Percentiles rank a stretch among this genome's conserved stretches.
Conservation (phyloP, 2,888 invertebrate species). For the Choristoneura rosaceana region DNA sequence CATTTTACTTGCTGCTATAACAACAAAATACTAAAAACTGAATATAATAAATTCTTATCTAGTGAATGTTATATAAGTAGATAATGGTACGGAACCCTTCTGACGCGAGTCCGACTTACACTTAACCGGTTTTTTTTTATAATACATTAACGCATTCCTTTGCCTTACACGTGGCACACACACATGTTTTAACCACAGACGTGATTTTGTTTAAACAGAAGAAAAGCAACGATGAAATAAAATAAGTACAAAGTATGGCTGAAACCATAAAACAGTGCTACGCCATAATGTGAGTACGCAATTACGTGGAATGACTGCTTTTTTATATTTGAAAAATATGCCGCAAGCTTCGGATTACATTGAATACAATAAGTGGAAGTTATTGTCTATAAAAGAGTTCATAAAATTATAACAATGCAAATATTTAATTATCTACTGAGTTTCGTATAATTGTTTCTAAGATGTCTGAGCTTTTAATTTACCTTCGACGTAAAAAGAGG, state of each 20-base stretch:
- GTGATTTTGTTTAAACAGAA: background rate
- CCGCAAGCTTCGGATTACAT: background rate
- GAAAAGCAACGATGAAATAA: background rate
- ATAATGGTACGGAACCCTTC: too few species aligned
- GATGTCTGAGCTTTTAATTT: too few species aligned
- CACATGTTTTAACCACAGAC: background rate
- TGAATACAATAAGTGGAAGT: background rate
- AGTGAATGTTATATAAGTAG: too few species aligned
- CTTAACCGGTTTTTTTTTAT: conserved; percentile 10
- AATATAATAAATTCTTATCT: too few species aligned
- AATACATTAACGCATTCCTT: conserved; percentile 26
- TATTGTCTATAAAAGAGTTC: too few species aligned
- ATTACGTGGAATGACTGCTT: conserved; percentile 1
- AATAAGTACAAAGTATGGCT: background rate
- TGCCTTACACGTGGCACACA: conserved; percentile 4
- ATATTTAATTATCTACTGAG: too few species aligned
- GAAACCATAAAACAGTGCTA: background rate
- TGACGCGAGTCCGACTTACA: too few species aligned
- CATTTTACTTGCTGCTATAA: too few species aligned
- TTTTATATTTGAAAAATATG: background rate
- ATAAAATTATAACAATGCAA: too few species aligned
- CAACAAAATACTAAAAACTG: too few species aligned
- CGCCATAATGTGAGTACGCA: background rate
- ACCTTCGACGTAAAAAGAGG: too few species aligned
- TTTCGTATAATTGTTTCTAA: too few species aligned